Evolutionary conservation across 2,797 vertebrate species (phyloP).

Genomic region (Enteromius thamalakanensis): DNA sequence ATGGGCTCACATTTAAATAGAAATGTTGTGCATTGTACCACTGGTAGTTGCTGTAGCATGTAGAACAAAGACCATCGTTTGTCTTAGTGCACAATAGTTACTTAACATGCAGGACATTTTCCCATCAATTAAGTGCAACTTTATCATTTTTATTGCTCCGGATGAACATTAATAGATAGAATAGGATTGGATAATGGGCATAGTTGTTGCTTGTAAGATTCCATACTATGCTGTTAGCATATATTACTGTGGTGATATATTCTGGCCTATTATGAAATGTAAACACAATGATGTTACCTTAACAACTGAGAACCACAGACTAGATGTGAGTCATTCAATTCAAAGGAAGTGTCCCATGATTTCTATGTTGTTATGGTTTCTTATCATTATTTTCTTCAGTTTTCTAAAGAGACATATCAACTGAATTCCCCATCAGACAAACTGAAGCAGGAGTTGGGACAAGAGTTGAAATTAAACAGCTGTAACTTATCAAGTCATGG

Average conservation of each 20-base stretch:
- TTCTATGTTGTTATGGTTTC: not conserved
- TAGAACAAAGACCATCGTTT: constrained; percentile 10
- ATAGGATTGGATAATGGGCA: not conserved
- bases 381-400: constrained; percentile 72
- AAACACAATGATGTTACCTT: constrained; percentile 65
- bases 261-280: constrained; percentile 38
- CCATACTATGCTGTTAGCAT: constrained; percentile 21
- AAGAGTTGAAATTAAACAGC: constrained; percentile 88
- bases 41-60: not conserved
- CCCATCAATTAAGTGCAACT: constrained; percentile 44
- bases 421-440: constrained; percentile 84
- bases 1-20: constrained; percentile 39
- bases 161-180: constrained; percentile 31
- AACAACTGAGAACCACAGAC: constrained; percentile 61
- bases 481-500: constrained; percentile 87
- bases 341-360: not conserved
- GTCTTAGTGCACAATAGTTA: constrained; percentile 22
- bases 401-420: constrained; percentile 92
- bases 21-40: constrained; percentile 28
- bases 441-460: constrained; percentile 88
- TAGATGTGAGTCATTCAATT: constrained; percentile 53
- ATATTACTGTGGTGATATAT: constrained; percentile 4
- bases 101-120: constrained; percentile 37
- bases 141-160: constrained; percentile 42
- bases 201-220: not conserved